Conservation (phyloP, 2,113 vertebrate genomes). For the Steatornis caripensis region DNA sequence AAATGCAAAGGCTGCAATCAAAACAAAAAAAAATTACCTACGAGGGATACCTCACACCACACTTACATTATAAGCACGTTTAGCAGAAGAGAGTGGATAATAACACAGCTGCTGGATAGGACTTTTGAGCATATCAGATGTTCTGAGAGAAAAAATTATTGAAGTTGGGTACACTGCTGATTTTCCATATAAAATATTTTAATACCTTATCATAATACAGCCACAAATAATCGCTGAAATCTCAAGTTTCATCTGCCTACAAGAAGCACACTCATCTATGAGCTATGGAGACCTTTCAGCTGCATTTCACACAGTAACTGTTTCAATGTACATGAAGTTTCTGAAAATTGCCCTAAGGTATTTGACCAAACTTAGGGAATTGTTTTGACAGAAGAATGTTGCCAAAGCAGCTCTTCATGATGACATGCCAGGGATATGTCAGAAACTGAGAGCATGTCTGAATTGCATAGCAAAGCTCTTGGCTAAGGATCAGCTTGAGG, state of each 20-base stretch:
- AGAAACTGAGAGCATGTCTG: background rate
- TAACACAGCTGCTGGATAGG: background rate
- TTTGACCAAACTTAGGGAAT: background rate
- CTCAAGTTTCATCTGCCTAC: background rate
- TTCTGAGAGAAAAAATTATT: background rate
- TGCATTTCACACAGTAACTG: background rate
- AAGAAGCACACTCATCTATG: background rate
- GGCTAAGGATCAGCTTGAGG: background rate
- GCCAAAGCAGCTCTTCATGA: background rate
- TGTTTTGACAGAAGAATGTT: background rate
- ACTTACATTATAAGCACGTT: background rate
- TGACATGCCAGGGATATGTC: background rate
- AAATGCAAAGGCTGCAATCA: background rate
- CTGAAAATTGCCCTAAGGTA: background rate
- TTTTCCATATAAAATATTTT: background rate
- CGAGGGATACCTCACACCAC: background rate
- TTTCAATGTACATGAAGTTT: background rate
- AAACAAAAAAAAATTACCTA: background rate
- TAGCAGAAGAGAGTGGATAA: background rate
- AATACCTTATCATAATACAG: background rate
- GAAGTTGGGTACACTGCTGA: background rate
- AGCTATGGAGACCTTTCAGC: background rate
- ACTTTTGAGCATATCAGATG: background rate
- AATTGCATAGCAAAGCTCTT: background rate
- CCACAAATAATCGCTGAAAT: background rate